Evolutionary conservation across 2,797 vertebrate species (phyloP), one percentile per base, ranked within the genome.

Genomic region (Threskiornis aethiopicus): DNA sequence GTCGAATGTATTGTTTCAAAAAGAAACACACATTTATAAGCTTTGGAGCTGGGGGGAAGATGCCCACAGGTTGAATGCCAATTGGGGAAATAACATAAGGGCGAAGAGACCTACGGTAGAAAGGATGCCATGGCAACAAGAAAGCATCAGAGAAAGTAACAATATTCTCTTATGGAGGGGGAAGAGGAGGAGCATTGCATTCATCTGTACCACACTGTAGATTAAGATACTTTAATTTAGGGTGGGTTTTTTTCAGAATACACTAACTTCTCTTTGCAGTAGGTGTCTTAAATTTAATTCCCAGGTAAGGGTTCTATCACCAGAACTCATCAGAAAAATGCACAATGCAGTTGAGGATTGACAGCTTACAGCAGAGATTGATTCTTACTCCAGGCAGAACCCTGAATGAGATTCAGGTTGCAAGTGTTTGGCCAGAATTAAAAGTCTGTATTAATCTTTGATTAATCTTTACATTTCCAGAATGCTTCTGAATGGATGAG

Each of bases 71-170:
- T 83, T 95, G 95, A 65, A 95, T 69, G 73, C 42, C 57, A 83
- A 9, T 59, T 82, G 76, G 58, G 47, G 69, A 97, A 90, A 93
- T 86, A 92, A 81, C 51, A 28, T 73, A 42, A 77, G 69, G 33
- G 46, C 62, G 46, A 77, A 73, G 75, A 94, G 46, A 81, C 46
- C 47, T 79, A 72, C 1, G 0, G 70, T 82, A 44, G 62, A 67
- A 94, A 85, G 93, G 91, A 87, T 98, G 66, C 95, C 94, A 97
- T 98, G 97, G 97, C 96, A 98, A 98, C 97, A 92, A 92, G 93
- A 93, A 95, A 93, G 93, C 96, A 96, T 96, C 95, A 87, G 94
- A 95, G 90, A 96, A 98, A 97, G 84, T 96, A 97, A 94, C 87
- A 75, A 5, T 76, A 78, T 93, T 91, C 13, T 96, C 67, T 46